Evolutionary conservation across 2,888 invertebrate genomes (phyloP), one percentile per base, ranked within the genome.

Genomic region (Aporophyla lueneburgensis): DNA sequence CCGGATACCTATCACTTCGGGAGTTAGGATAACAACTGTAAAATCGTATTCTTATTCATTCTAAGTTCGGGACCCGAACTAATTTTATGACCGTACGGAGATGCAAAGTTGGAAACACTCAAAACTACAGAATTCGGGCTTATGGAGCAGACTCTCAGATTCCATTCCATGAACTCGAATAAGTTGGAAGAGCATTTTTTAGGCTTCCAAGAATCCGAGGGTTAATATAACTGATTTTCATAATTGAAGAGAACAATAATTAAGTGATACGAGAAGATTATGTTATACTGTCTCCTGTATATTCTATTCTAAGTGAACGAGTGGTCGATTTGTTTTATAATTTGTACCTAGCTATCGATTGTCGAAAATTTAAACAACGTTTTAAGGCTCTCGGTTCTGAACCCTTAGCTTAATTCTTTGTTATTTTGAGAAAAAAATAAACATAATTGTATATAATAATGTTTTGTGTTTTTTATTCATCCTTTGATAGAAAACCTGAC

Each of bases 391-490:
- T 95, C 91, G 95, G 95, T 96, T 96, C 90, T 92, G 90, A 95
- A 96, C 95, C 94, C 94, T 89, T 95, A 96, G 95, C 94, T 95
- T 94, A 90, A 93, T 92, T 95, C 93, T 95, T 95, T 95, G 95
- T 96, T 96, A 96, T 94, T 94, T 95, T 95, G 93, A 93, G 76
- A 93, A 94, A 93, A 92, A 93, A 93, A 94, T 94, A 95, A 95
- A 95, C 88, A 92, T 94, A 94, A 95, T 93, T 96, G 96, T 96
- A 95, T 93, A 95, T 94, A 94, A 91, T 83, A 91, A 87, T 74
- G 62, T 63, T 54, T 59, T 78, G 86, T 87, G 81, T 82, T 86
- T 59, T 84, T 79, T 66, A 58, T 81, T 62, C 14, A 49, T 14
- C 54, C 14, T 40, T 1, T 46, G 27, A 21, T 51, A 14, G 21